Evolutionary conservation across 2,888 invertebrate genomes (phyloP).

Genomic region (Troides oblongomaculatus): DNA sequence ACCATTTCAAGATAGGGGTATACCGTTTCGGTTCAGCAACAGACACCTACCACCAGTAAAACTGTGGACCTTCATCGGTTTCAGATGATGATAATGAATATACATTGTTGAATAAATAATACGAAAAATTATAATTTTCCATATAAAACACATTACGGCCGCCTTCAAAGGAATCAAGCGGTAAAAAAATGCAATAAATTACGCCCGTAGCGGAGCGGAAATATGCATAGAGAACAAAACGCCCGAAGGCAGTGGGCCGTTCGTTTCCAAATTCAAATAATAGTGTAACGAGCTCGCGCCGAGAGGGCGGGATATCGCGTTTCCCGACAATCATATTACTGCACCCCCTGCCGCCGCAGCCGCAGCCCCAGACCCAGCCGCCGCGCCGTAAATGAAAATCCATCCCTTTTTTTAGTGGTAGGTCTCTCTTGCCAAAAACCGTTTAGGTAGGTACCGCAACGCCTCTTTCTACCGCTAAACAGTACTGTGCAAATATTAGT

Average conservation of each 20-base stretch:
- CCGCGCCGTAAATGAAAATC: too few species aligned
- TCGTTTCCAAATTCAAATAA: conserved; percentile 53
- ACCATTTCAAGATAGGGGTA: too few species aligned
- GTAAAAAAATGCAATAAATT: conserved; percentile 27
- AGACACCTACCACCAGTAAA: too few species aligned
- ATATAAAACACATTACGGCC: neutral
- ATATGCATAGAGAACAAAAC: conserved; percentile 29
- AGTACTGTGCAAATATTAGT: too few species aligned
- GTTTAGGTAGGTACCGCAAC: too few species aligned
- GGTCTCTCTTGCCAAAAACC: too few species aligned
- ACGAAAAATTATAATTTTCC: conserved; percentile 7
- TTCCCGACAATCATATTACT: conserved; percentile 38
- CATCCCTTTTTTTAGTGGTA: too few species aligned
- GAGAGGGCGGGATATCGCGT: conserved; percentile 43
- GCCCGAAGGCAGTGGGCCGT: conserved; percentile 44
- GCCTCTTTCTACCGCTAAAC: too few species aligned
- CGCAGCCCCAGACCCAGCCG: neutral
- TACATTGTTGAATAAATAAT: too few species aligned
- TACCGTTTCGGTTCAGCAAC: too few species aligned
- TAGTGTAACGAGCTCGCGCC: conserved; percentile 49
- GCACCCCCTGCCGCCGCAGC: conserved; percentile 23
- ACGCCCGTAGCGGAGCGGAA: conserved; percentile 7
- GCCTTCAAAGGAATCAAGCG: conserved; percentile 2
- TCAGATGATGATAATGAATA: too few species aligned
- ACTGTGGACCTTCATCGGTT: too few species aligned